Evolutionary conservation across 2,888 invertebrate species (phyloP).

Genomic region (Ennomos fuscantarius): DNA sequence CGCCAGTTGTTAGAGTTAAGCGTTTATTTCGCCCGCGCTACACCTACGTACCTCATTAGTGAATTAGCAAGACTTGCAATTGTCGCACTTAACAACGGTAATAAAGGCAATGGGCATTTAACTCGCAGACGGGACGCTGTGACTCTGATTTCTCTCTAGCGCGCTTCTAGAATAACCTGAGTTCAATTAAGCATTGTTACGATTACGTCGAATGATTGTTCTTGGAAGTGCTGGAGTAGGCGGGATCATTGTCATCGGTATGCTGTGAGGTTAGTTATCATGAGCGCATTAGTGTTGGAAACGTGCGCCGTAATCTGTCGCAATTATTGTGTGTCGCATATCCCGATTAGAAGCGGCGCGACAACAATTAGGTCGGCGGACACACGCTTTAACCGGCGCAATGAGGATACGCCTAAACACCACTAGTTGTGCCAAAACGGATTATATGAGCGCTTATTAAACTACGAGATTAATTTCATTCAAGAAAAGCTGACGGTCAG

Average conservation of each 20-base stretch:
- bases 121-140: conserved; percentile 48
- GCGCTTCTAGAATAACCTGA: conserved; percentile 23
- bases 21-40: conserved; percentile 81
- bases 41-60: conserved; percentile 83
- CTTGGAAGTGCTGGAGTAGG: conserved; percentile 20
- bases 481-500: conserved; percentile 66
- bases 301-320: conserved; percentile 64
- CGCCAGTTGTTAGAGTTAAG: conserved; percentile 68
- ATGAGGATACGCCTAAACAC: conserved; percentile 84
- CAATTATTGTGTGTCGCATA: conserved; percentile 84
- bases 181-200: conserved; percentile 23
- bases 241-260: conserved; percentile 29
- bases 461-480: conserved; percentile 58
- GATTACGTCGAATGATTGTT: conserved; percentile 22
- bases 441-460: conserved; percentile 58
- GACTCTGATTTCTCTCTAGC: conserved; percentile 22
- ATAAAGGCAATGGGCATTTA: conserved; percentile 69
- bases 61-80: conserved; percentile 81
- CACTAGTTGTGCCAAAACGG: conserved; percentile 70
- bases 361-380: conserved; percentile 83
- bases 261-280: conserved; percentile 30
- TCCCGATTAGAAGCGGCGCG: conserved; percentile 82
- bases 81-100: conserved; percentile 72
- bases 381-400: conserved; percentile 79
- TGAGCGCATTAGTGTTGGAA: conserved; percentile 42